These are phyloP conservation scores for Achatina immaculata DNA, from an alignment of 1,140 invertebrate genomes.

Conservation along the genomic window DNA sequence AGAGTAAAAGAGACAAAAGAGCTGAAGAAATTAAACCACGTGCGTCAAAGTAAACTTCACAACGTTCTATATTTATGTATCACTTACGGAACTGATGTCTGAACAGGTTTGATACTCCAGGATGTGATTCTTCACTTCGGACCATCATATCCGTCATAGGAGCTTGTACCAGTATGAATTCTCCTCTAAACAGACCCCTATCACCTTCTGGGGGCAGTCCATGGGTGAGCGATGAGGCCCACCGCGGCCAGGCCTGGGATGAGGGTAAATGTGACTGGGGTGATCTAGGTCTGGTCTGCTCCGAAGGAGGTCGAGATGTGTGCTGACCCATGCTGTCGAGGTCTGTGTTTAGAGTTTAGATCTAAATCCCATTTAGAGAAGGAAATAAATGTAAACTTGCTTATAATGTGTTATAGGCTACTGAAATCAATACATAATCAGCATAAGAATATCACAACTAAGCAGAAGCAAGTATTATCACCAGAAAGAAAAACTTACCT, in stretches of 20 bases:
- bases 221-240: conserved; percentile 23
- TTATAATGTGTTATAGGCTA: too few relatives aligned
- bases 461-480: too few relatives aligned
- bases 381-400: too few relatives aligned
- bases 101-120: not conserved
- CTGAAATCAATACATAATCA: too few relatives aligned
- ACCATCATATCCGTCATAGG: not conserved
- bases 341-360: not conserved
- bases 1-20: too few relatives aligned
- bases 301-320: not conserved
- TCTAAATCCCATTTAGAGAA: too few relatives aligned
- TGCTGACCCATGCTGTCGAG: conserved; percentile 5
- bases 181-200: conserved; percentile 33
- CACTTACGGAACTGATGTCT: conserved; percentile 5
- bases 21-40: too few relatives aligned
- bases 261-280: not conserved
- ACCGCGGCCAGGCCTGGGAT: conserved; percentile 19
- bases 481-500: too few relatives aligned
- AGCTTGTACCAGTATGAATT: conserved; percentile 35
- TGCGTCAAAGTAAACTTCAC: too few relatives aligned
- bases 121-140: conserved; percentile 10
- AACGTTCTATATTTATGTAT: too few relatives aligned
- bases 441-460: too few relatives aligned
- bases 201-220: conserved; percentile 27
- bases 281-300: not conserved